Conservation (phyloP, 2,113 vertebrate genomes). For the Dasyprocta punctata region DNA sequence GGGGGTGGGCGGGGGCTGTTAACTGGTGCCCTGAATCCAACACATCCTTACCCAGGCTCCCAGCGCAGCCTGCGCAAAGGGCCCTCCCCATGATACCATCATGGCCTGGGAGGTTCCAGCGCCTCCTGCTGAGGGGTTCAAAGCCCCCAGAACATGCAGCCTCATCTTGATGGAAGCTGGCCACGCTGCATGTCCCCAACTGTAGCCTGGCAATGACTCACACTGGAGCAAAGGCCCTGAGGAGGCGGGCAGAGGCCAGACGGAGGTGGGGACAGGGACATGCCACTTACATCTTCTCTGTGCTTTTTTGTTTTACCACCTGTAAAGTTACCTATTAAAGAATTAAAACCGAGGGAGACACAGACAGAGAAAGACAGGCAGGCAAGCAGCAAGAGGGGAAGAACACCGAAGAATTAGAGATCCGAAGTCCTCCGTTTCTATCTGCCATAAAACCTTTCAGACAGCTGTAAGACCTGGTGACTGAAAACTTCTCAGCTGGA, state of each 20-base stretch:
- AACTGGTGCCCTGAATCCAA: neutral
- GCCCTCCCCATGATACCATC: neutral
- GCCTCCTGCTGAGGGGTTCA: neutral
- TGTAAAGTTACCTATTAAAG: conserved; percentile 12
- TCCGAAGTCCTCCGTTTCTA: neutral
- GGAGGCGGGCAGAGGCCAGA: neutral
- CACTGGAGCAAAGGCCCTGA: neutral
- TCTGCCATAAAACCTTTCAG: neutral
- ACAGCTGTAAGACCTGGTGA: conserved; percentile 12
- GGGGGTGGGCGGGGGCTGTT: neutral
- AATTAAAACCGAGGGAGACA: neutral
- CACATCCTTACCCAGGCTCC: neutral
- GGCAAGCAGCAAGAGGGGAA: neutral
- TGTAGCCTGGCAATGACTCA: neutral
- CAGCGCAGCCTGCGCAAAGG: neutral
- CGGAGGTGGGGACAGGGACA: no score
- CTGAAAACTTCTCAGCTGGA: conserved; percentile 60
- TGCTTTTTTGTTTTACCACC: neutral
- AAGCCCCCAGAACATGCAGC: neutral
- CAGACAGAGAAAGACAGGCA: no score
- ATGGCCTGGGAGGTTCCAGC: neutral
- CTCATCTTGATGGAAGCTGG: neutral
- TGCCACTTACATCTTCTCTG: neutral
- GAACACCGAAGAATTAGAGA: neutral
- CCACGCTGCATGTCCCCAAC: neutral